phyloP scores from a whole-genome alignment of 2,888 invertebrate genomes.

The Caenorhabditis plicata region DNA sequence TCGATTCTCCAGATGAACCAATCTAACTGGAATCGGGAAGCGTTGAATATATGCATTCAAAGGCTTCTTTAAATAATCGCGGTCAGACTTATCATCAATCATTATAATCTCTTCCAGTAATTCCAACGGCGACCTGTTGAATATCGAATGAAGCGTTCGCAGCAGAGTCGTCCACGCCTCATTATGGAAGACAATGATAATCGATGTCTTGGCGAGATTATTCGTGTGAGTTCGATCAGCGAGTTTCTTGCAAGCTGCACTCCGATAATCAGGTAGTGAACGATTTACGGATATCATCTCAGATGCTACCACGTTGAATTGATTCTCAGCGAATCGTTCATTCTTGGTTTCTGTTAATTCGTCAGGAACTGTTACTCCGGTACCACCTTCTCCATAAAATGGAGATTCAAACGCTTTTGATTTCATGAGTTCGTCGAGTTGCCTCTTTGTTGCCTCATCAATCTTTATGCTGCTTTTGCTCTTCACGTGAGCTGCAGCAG shows the following conservation, averaged over 20 bases:
- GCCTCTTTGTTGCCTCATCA: conserved; percentile 9
- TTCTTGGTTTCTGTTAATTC: conserved; percentile 48
- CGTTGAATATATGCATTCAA: conserved; percentile 57
- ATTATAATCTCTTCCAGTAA: conserved; percentile 64
- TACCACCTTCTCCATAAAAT: conserved; percentile 57
- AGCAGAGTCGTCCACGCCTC: conserved; percentile 96
- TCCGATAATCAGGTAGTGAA: conserved; percentile 82
- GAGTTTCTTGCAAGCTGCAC: conserved; percentile 18
- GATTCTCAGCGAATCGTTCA: conserved; percentile 73
- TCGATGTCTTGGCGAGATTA: conserved; percentile 85
- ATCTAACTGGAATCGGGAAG: conserved; percentile 76
- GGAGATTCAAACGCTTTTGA: conserved; percentile 36
- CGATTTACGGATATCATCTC: conserved; percentile 95
- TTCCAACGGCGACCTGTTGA: conserved; percentile 61
- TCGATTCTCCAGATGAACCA: conserved; percentile 83
- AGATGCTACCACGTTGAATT: conserved; percentile 76
- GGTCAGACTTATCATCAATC: conserved; percentile 63
- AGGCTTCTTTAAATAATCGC: conserved; percentile 60
- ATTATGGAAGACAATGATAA: conserved; percentile 98
- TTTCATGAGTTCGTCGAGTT: conserved; percentile 21
- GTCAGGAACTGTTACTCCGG: conserved; percentile 53
- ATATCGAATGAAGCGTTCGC: conserved; percentile 69
- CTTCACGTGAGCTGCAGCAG: conserved; percentile 3
- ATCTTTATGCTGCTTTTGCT: neutral
- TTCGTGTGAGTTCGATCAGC: conserved; percentile 43